These are phyloP conservation scores for Eremophila alpestris DNA, from an alignment of 2,797 vertebrate species.

Conservation along the genomic window DNA sequence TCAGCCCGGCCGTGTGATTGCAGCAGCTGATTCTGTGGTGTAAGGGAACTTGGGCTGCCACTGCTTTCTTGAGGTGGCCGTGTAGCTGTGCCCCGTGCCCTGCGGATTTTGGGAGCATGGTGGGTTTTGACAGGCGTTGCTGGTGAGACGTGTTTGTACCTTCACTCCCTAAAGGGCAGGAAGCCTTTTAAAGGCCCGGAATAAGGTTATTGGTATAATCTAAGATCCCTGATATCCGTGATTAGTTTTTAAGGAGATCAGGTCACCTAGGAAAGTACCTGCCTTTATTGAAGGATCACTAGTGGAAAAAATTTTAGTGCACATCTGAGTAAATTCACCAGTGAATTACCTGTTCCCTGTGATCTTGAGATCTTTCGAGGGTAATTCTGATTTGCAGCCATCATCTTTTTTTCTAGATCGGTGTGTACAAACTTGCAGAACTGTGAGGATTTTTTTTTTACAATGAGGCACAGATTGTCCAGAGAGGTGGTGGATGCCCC, in stretches of 20 bases:
- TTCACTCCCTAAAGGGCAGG: not conserved
- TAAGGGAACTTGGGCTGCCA: not conserved
- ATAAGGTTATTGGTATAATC: not conserved
- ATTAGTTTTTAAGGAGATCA: not conserved
- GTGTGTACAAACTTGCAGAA: not conserved
- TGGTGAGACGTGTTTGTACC: not conserved
- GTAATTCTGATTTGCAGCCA: not conserved
- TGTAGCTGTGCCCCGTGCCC: not conserved
- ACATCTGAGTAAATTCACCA: not conserved
- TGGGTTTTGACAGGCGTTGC: not conserved
- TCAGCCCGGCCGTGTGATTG: not conserved
- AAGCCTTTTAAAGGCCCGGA: not conserved
- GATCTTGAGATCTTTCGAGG: not conserved
- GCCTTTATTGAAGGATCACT: not conserved
- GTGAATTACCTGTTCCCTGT: not conserved
- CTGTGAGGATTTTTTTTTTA: not conserved
- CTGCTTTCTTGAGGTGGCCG: not conserved
- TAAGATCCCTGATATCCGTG: fast-evolving
- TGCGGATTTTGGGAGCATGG: fast-evolving
- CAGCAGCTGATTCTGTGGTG: not conserved
- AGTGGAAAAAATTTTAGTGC: not conserved
- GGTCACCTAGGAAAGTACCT: not conserved
- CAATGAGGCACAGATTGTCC: not conserved
- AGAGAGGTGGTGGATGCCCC: not conserved
- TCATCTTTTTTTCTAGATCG: not conserved